Evolutionary conservation across 2,888 invertebrate genomes (phyloP).

Genomic region (Polyploca ridens): DNA sequence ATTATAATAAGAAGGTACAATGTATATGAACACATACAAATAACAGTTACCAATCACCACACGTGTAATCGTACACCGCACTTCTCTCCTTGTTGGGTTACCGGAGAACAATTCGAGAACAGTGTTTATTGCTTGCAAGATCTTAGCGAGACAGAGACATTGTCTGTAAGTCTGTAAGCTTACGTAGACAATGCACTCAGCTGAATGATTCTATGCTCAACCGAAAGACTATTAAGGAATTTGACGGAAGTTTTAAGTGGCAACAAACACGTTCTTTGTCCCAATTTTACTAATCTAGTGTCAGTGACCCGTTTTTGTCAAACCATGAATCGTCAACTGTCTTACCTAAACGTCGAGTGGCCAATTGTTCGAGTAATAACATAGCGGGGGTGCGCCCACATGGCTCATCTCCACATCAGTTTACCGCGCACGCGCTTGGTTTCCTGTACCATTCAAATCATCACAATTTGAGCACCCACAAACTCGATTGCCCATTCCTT

Average conservation of each 20-base stretch:
- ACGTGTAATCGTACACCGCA: slow-evolving; percentile 66
- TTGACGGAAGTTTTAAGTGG: slow-evolving; percentile 15
- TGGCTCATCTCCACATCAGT: slow-evolving; percentile 75
- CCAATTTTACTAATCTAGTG: slow-evolving; percentile 18
- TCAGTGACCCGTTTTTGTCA: slow-evolving; percentile 29
- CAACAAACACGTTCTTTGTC: slow-evolving; percentile 7
- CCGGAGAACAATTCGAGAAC: slow-evolving; percentile 60
- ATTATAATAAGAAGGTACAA: slow-evolving; percentile 37
- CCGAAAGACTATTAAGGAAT: not conserved
- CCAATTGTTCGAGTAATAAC: slow-evolving; percentile 68
- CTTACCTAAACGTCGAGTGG: slow-evolving; percentile 44
- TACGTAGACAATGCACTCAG: not conserved
- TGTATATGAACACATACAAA: slow-evolving; percentile 39
- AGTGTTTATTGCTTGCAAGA: slow-evolving; percentile 57
- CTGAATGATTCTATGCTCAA: too few relatives aligned
- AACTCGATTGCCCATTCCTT: slow-evolving; percentile 55
- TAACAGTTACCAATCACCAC: slow-evolving; percentile 58
- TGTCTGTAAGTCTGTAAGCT: not conserved
- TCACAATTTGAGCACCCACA: slow-evolving; percentile 63
- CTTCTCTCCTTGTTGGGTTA: slow-evolving; percentile 63
- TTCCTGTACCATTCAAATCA: slow-evolving; percentile 75
- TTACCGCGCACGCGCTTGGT: slow-evolving; percentile 74
- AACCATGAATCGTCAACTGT: slow-evolving; percentile 33
- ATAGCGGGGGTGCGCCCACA: slow-evolving; percentile 78
- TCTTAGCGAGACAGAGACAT: slow-evolving; percentile 32